A percentile compares a stretch with the other conserved stretches of the same genome.
These are phyloP conservation scores for Xestia c-nigrum DNA, from an alignment of 2,888 invertebrate species.

Conservation along the genomic window DNA sequence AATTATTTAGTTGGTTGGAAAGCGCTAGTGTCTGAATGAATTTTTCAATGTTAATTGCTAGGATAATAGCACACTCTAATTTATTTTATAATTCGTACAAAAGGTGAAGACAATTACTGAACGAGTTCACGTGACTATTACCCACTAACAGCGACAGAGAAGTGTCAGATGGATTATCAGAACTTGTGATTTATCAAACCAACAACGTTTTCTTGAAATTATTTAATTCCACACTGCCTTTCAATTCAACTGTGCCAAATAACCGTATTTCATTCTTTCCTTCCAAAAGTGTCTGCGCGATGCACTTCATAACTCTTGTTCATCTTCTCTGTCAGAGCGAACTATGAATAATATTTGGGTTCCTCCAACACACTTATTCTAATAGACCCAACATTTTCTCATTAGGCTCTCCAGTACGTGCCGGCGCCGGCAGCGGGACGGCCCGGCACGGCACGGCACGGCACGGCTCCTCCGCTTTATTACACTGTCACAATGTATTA, in stretches of 20 bases:
- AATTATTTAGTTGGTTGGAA: background rate
- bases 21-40: background rate
- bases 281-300: background rate
- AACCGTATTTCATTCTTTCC: background rate
- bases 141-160: no score
- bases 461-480: constrained; percentile 37
- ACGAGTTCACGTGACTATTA: background rate
- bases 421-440: background rate
- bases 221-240: background rate
- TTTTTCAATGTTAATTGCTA: background rate
- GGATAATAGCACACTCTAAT: no score
- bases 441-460: constrained; percentile 12
- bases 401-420: constrained; percentile 44
- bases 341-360: constrained; percentile 33
- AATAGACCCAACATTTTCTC: constrained; percentile 41
- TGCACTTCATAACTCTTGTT: constrained; percentile 5
- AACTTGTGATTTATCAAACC: background rate
- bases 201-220: background rate
- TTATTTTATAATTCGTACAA: background rate
- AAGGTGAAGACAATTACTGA: background rate
- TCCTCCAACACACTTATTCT: constrained; percentile 21
- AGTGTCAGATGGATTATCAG: background rate
- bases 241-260: background rate
- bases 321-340: background rate
- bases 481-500: constrained; percentile 55